Base-by-base conservation (phyloP, 2,888 invertebrate species). In the Galeruca laticollis region DNA sequence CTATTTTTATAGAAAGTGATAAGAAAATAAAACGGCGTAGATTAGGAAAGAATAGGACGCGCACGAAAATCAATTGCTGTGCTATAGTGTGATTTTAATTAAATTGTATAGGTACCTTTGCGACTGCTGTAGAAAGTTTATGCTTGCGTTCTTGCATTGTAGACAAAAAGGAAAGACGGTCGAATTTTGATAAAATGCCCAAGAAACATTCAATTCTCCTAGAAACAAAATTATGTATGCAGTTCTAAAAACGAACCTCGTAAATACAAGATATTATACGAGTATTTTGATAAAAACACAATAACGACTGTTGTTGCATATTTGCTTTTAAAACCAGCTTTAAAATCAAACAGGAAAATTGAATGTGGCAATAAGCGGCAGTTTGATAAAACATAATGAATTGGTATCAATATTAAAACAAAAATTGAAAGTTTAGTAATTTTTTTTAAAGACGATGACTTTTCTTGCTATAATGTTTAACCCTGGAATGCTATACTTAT, bases 21-120 rank as follows among this genome's bases (percentile, higher is more conserved):
- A 40, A n/a, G 15, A 56, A 62, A 47, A 61, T 61, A 33, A 65
- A 70, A 37, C 31, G 59, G 3, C 51, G 64, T 60, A 60, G 60
- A 37, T 52, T 63, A 9, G 61, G 61, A 51, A 70, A 65, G 59
- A 57, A 60, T 49, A 64, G 64, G 69, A 63, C 61, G 56, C 69
- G 75, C 56, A 59, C 76, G 60, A 72, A 75, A 70, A 51, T 69
- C 21, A 67, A 62, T 73, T 79, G 79, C 74, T 79, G 79, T 74
- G 73, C 73, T 64, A 72, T 78, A 68, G 66, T 75, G 75, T 78
- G 76, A 77, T 76, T 72, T 73, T 21, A 71, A 72, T 73, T 65
- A 68, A 57, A 71, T 72, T 69, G 57, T 71, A 69, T 18, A n/a
- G n/a, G n/a, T n/a, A n/a, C 54, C 60, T 65, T 71, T 68, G 68